A percentile compares a stretch with the other conserved stretches of the same genome.
phyloP scores from a whole-genome alignment of 2,888 invertebrate species.

The Microplitis deprimator region DNA sequence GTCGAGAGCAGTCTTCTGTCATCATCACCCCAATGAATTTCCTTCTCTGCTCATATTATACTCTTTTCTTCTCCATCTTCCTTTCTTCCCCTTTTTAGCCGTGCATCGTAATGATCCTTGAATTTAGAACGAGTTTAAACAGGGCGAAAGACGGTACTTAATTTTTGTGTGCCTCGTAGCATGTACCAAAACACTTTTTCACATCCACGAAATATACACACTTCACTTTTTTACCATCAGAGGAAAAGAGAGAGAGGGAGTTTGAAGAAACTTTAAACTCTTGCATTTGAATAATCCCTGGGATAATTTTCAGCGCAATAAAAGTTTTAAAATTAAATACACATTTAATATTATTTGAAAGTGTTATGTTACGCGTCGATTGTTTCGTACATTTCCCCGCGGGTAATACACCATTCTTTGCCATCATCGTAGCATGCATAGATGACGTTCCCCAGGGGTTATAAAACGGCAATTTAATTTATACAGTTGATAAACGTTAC shows the following conservation, averaged over 20 bases:
- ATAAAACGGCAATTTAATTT: slow-evolving; percentile 72
- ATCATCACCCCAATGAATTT: neutral
- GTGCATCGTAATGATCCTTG: slow-evolving; percentile 35
- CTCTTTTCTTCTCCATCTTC: slow-evolving; percentile 24
- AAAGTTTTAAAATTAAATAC: neutral
- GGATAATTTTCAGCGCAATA: neutral
- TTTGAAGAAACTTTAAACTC: no score
- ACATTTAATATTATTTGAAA: slow-evolving; percentile 2
- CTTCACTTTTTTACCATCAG: no score
- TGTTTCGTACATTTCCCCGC: slow-evolving; percentile 44
- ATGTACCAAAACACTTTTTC: slow-evolving; percentile 7
- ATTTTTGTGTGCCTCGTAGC: neutral
- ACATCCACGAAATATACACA: no score
- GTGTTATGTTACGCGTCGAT: slow-evolving; percentile 35
- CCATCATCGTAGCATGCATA: slow-evolving; percentile 5
- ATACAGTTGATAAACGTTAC: slow-evolving; percentile 69
- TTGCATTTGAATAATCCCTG: no score
- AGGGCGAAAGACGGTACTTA: neutral
- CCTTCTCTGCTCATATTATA: slow-evolving; percentile 14
- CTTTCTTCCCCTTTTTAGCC: slow-evolving; percentile 9
- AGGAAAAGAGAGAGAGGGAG: no score
- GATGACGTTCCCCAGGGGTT: slow-evolving; percentile 60
- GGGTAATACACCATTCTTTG: slow-evolving; percentile 25
- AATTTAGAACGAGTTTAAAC: slow-evolving; percentile 36
- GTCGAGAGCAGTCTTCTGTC: slow-evolving; percentile 28